These are phyloP conservation scores for Eupeodes latifasciatus DNA, from an alignment of 2,888 invertebrate species.

Conservation along the genomic window DNA sequence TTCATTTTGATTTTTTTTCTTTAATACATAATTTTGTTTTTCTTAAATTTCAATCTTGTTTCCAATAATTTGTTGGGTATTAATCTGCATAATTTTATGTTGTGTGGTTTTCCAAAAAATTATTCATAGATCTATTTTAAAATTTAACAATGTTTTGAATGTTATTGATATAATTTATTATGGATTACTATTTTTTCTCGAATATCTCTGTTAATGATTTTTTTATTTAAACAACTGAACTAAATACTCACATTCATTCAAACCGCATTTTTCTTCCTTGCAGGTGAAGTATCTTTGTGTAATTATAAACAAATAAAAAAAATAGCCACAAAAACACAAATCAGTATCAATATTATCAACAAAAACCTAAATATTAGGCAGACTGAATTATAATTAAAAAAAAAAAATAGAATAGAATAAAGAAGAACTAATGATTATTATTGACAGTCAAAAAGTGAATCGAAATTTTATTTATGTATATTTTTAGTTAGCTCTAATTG, in stretches of 20 bases:
- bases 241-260: constrained; percentile 37
- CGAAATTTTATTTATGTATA: neutral
- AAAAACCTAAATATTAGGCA: constrained; percentile 75
- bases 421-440: constrained; percentile 34
- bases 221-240: constrained; percentile 31
- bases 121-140: constrained; percentile 31
- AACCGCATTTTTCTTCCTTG: constrained; percentile 25
- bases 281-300: constrained; percentile 7
- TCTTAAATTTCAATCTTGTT: constrained; percentile 36
- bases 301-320: constrained; percentile 9
- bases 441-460: neutral
- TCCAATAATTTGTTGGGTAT: constrained; percentile 10
- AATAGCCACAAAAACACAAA: constrained; percentile 33
- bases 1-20: neutral
- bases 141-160: constrained; percentile 18
- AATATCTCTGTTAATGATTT: constrained; percentile 58
- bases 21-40: constrained; percentile 19
- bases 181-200: constrained; percentile 39
- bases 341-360: constrained; percentile 26
- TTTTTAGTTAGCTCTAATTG: neutral
- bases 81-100: constrained; percentile 42
- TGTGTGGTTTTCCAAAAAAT: constrained; percentile 29
- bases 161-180: constrained; percentile 16
- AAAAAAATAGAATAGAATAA: constrained; percentile 31
- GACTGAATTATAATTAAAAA: constrained; percentile 23